Percentiles rank a stretch among this genome's conserved stretches.
Evolutionary conservation across 2,888 invertebrate genomes (phyloP).

Genomic region (Meganola albula): DNA sequence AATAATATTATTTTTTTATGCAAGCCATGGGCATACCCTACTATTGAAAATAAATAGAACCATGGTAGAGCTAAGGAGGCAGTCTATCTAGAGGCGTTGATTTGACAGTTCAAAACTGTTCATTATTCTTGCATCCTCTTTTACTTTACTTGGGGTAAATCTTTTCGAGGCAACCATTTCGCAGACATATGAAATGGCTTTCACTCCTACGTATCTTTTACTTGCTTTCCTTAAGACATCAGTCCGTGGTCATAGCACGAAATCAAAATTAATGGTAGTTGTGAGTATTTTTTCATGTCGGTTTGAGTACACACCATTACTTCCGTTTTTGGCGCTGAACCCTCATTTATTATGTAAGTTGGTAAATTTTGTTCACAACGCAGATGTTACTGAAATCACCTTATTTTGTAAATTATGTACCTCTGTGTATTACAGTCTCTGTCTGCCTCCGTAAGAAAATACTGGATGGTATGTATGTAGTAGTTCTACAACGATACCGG

Average conservation of each 20-base stretch:
- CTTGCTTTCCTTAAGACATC: constrained; percentile 60
- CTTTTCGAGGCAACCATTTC: constrained; percentile 27
- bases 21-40: no score
- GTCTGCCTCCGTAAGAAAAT: no score
- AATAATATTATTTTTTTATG: no score
- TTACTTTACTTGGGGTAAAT: no score
- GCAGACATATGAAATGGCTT: constrained; percentile 33
- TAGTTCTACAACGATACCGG: no score
- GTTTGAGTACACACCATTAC: constrained; percentile 74
- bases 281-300: constrained; percentile 76
- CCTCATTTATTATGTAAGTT: constrained; percentile 73
- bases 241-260: constrained; percentile 61
- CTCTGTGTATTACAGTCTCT: no score
- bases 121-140: no score
- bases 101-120: no score
- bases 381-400: constrained; percentile 44
- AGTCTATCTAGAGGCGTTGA: no score
- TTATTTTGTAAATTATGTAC: constrained; percentile 33
- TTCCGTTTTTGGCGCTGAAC: constrained; percentile 67
- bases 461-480: no score
- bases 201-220: constrained; percentile 31
- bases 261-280: constrained; percentile 74
- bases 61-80: no score
- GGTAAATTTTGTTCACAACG: constrained; percentile 49
- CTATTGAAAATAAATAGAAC: no score